A percentile compares a stretch with the other conserved stretches of the same genome.
phyloP scores from a whole-genome alignment of 2,888 invertebrate species.

The Lamproptera curius region DNA sequence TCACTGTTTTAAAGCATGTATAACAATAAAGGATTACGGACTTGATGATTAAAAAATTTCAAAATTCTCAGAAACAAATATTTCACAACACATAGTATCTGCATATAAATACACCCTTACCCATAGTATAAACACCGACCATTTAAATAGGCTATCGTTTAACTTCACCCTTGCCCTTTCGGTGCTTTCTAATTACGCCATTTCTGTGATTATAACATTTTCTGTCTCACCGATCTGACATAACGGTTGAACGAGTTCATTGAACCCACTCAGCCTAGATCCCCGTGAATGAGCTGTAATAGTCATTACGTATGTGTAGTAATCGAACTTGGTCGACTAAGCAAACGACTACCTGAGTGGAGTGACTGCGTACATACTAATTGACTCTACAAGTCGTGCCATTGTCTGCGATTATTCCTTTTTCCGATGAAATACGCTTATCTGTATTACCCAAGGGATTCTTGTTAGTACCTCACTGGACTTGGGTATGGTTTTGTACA shows the following conservation, averaged over 20 bases:
- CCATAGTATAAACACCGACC: conserved; percentile 12
- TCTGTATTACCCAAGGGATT: not conserved
- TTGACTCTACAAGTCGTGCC: conserved; percentile 27
- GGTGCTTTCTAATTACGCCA: conserved; percentile 25
- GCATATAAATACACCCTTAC: no score
- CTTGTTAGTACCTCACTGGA: not conserved
- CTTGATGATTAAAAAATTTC: no score
- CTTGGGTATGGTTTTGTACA: no score
- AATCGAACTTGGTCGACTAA: conserved; percentile 31
- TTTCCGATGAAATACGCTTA: not conserved
- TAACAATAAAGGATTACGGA: no score
- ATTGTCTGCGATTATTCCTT: conserved; percentile 21
- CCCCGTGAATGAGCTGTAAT: conserved; percentile 57
- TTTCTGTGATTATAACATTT: conserved; percentile 28
- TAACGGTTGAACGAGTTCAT: conserved; percentile 55
- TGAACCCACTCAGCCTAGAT: conserved; percentile 40
- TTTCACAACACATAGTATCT: no score
- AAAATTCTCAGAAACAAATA: no score
- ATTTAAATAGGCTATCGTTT: conserved; percentile 17
- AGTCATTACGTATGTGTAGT: conserved; percentile 48
- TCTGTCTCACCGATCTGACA: conserved; percentile 42
- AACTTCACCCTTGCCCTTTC: conserved; percentile 19
- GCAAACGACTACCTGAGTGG: conserved; percentile 56
- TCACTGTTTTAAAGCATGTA: no score
- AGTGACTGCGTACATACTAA: conserved; percentile 46